Base-by-base conservation (phyloP, 1,140 invertebrate species). In the Brachionus koreanus region DNA sequence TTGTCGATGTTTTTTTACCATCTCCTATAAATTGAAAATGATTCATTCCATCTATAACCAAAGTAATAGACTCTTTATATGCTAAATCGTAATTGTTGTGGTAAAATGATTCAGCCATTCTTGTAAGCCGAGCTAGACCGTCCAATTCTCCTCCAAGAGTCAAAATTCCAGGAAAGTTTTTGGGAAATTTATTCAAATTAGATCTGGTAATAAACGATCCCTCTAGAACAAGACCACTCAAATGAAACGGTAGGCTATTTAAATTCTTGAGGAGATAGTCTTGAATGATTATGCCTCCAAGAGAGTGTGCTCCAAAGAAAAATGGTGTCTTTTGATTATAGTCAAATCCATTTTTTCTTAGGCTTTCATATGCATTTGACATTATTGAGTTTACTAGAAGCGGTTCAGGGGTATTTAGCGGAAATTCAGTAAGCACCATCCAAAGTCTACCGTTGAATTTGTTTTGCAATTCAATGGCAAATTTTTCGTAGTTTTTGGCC, bases 121-220 rank as follows among this genome's bases (percentile, higher is more conserved):
- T 35, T 13, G 79, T 82, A 6, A 82, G n/a, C 4, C 79, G 57
- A 49, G 79, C 79, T 42, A 82, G 35, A 82, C 79, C 79, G 43
- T 82, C 79, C 16, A 82, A 19, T 52, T 82, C 79, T 43, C 61
- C 79, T 2, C 57, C 57, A 10, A 82, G 37, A 10, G 61, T 82
- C 35, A 82, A 67, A 23, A 65, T 67, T 6, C 35, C 16, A 3
- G 57, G 57, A 19, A 57, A 57, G 19, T n/a, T 23, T 1, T 7
- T 2, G 16, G 33, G n/a, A 10, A 29, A 13, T 52, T 43, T 67
- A 1, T 10, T 39, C 7, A 43, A 19, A 42, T 82, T 43, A 19
- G 57, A 65, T 25, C 79, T 65, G 16, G 57, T 65, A 2, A 82
- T 35, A 67, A 82, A 82, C 10, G 61, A 65, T n/a, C 79, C 79